Evolutionary conservation across 1,140 invertebrate genomes (phyloP), one percentile per base, ranked within the genome.

Genomic region (Caenorhabditis tropicalis): DNA sequence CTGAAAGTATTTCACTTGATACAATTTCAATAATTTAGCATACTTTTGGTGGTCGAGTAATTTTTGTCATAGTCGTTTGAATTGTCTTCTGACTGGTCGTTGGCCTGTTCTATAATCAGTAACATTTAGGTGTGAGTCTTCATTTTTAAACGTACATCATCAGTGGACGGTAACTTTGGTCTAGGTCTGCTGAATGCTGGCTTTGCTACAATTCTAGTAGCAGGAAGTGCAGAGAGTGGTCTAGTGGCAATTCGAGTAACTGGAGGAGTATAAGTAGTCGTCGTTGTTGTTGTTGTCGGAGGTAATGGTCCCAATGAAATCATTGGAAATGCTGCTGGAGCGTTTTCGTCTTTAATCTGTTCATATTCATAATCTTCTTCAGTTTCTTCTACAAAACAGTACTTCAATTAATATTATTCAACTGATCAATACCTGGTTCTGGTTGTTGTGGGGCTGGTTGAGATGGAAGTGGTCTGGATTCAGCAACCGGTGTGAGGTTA

Each of bases 351-450:
- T 80, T 65, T 65, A 5, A 74, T 65, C 80, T 84, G 58, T 24
- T 84, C 83, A 19, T 84, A 84, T 36, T 84, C 83, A 21, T 84
- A 84, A 15, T 84, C 83, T 80, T 84, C 83, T 48, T 84, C 83
- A 39, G 70, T 27, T 43, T 79, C 65, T 39, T 65, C 70, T 46
- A 19, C 27, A 51, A 21, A 2, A 9, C 4, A 16, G 31, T 21
- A 70, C 9, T 16, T 46, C 53, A 27, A 70, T 53, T 19, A 48
- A 82, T 33, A 29, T 79, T 24, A 2, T n/a, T 31, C 4, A 39
- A 46, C 3, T 36, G 5, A 12, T 51, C 39, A 6, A 6, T 43
- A 43, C 81, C 81, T 27, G 56, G 27, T 31, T 53, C 51, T 51
- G 48, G 79, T 19, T 46, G 31, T 29, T 36, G 19, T 1, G 65